Evolutionary conservation across 2,797 vertebrate species (phyloP), one percentile per base, ranked within the genome.

Genomic region (Leptodactylus fallax): DNA sequence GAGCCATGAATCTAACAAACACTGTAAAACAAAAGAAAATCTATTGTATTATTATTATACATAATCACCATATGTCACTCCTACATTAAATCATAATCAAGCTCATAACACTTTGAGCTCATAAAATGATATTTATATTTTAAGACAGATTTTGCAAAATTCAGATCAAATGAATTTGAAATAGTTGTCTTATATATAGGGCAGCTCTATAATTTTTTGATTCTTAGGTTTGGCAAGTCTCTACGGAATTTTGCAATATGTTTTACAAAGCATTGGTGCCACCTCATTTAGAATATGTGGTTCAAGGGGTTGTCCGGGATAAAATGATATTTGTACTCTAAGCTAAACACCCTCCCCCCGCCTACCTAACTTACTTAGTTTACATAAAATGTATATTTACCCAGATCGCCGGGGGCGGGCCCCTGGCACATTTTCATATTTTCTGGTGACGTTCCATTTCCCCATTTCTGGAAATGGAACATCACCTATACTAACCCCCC

Each of bases 31-130:
- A 36, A 71, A 71, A 16, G 25, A 36, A 71, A 71, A 36, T 67
- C 63, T 67, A 67, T 67, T 67, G 63, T 67, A 67, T 67, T 67
- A 67, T 25, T 67, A 11, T 45, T 36, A n/a, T n/a, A n/a, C 27
- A 45, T 71, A 71, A 71, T 71, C 27, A 71, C 67, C 25, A 71
- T 71, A 45, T 36, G 67, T 25, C 25, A 36, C 67, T 71, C 67
- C 13, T 36, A 36, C 10, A 71, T 36, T 71, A 71, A 71, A 36
- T 71, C 27, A 17, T 36, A 27, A 36, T 71, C 14, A 14, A 45
- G 27, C 67, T 71, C 67, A 17, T 71, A 16, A 16, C 27, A 71
- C 36, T 71, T 71, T 71, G 12, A 71, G 14, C 67, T 1, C 6
- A 36, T 71, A 36, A 71, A 71, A 17, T 25, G 25, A 67, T 71